Evolutionary conservation across 2,888 invertebrate genomes (phyloP), one percentile per base, ranked within the genome.

Genomic region (Nomada fucata): DNA sequence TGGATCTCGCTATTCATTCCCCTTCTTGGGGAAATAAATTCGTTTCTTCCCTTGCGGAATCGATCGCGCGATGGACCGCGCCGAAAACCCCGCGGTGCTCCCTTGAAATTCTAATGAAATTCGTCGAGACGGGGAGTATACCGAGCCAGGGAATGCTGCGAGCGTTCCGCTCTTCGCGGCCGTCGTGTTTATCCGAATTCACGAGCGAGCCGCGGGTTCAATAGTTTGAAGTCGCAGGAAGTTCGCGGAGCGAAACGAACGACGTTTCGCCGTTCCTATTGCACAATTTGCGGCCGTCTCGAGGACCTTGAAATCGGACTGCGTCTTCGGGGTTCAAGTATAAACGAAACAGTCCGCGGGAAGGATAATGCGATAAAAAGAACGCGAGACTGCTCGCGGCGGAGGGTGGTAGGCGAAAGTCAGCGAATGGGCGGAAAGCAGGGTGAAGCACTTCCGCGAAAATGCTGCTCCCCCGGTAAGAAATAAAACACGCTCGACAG

Each of bases 371-470:
- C 36, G 20, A 57, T 36, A 36, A 50, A 63, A 44, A 36, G 23
- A 57, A 63, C 18, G 13, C 11, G 29, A 18, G 63, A 59, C 20
- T 47, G 53, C 59, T 76, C 18, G 53, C 70, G 20, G 36, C 42
- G 23, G 82, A 57, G 42, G 55, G 67, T 36, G 63, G 67, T n/a
- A 47, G 53, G 70, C 79, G 13, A 13, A 76, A 53, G 63, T 50
- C 61, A 70, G 44, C 26, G 26, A 36, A 50, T 57, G 63, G 44
- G 47, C 15, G 73, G 44, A 64, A 86, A 84, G 86, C 88, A 86
- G 90, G 88, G 89, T 89, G 88, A 90, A 91, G 89, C 89, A 91
- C 91, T 92, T 91, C 88, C 90, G 89, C 90, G 91, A 92, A 90
- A 91, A 92, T 91, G 90, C 89, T 90, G 91, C 92, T 91, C 90